Evolutionary conservation across 2,888 invertebrate genomes (phyloP), one percentile per base, ranked within the genome.

Genomic region (Mylabris sibirica): DNA sequence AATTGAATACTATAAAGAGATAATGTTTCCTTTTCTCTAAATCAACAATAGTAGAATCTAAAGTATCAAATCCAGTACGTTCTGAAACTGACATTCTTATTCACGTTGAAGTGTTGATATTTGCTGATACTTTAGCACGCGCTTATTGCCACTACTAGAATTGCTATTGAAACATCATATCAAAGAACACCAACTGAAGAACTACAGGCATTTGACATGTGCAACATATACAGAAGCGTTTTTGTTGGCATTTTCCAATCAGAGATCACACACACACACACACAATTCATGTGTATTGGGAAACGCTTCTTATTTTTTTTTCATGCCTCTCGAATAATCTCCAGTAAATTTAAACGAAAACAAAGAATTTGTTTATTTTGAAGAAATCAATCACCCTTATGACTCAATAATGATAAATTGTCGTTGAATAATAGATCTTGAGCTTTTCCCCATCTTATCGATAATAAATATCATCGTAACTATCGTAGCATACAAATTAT

Each of bases 321-420:
- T n/a, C n/a, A n/a, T n/a, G n/a, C n/a, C n/a, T n/a, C 30, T 30
- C 30, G 30, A 30, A 30, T 8, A 30, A 5, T 30, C 30, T 6
- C 4, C 30, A 30, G 30, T 4, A 6, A 30, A 6, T 30, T 30
- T 17, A 49, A 22, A 49, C 20, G 6, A 44, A 44, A 5, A 22
- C 49, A 0, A 49, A 49, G 9, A 22, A 53, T 17, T 44, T 17
- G 14, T n/a, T 44, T n/a, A 11, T 22, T 20, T 20, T 12, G 11
- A 12, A 53, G 22, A 53, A 53, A 53, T 53, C 53, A 20, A 49
- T 49, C 1, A 6, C 34, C 65, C 34, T 22, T 66, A 70, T 64
- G 66, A 70, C 67, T 67, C 67, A 66, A 71, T 74, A 69, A 72
- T 72, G 72, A 72, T 70, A 69, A 74, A 74, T 70, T 70, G 68